These are phyloP conservation scores for Pycnomerus fuliginosus DNA, from an alignment of 2,888 invertebrate species.

Conservation along the genomic window DNA sequence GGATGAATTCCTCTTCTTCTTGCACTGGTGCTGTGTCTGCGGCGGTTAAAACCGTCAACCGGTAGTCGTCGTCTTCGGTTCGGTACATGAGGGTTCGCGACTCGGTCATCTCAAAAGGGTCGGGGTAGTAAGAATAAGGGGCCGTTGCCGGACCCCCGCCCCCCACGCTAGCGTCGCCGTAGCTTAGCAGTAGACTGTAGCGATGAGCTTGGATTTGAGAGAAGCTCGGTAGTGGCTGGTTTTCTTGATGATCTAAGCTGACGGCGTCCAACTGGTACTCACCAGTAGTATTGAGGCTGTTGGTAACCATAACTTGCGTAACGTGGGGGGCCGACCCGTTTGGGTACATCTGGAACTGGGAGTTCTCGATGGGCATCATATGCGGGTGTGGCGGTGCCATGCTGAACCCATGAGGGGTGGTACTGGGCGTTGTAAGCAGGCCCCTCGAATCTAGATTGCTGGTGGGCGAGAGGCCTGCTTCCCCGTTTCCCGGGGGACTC, in stretches of 20 bases:
- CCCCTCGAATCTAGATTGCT: conserved; percentile 85
- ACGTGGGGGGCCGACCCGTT: conserved; percentile 85
- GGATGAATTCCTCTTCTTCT: conserved; percentile 19
- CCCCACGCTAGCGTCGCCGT: conserved; percentile 70
- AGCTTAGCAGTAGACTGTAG: conserved; percentile 56
- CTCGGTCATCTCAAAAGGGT: conserved; percentile 32
- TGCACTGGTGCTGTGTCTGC: conserved; percentile 44
- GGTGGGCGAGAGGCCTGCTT: conserved; percentile 91
- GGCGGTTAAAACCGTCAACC: conserved; percentile 51
- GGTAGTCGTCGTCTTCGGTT: conserved; percentile 39
- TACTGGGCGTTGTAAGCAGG: conserved; percentile 83
- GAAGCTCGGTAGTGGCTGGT: conserved; percentile 64
- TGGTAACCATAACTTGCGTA: conserved; percentile 69
- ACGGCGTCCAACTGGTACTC: conserved; percentile 55
- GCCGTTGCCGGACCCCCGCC: conserved; percentile 61
- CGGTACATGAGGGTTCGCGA: conserved; percentile 32
- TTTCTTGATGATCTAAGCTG: conserved; percentile 40
- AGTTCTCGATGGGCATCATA: conserved; percentile 51
- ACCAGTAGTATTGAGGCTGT: conserved; percentile 82
- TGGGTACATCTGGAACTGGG: conserved; percentile 67
- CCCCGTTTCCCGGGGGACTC: conserved; percentile 95
- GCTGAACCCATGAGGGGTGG: conserved; percentile 58
- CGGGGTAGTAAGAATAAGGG: conserved; percentile 41
- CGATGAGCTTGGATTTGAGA: conserved; percentile 60
- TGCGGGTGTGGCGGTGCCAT: conserved; percentile 47